phyloP scores from a whole-genome alignment of 2,797 vertebrate species.

The Numenius phaeopus region DNA sequence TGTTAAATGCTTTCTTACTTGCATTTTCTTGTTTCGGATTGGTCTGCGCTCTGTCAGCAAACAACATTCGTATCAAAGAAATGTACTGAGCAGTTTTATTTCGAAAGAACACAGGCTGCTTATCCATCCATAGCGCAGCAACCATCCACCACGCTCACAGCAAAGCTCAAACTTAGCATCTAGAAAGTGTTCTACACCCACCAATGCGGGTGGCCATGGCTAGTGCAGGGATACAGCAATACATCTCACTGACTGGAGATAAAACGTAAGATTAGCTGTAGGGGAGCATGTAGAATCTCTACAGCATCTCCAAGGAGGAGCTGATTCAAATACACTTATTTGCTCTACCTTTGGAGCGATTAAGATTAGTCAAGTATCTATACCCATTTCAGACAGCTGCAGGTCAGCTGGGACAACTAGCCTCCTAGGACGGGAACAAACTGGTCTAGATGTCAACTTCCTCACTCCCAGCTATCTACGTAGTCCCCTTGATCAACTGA shows the following conservation, averaged over 20 bases:
- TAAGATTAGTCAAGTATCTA: background rate
- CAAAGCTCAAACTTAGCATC: background rate
- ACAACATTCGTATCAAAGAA: background rate
- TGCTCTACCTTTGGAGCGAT: background rate
- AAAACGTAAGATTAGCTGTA: background rate
- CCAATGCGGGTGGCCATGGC: rapidly evolving
- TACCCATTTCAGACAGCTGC: background rate
- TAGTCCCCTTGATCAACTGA: rapidly evolving
- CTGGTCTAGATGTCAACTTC: background rate
- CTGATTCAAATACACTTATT: background rate
- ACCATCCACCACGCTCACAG: background rate
- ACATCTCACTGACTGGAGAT: background rate
- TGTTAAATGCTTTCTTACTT: slow-evolving; percentile 79
- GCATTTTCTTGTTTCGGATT: slow-evolving; percentile 58
- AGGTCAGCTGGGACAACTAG: background rate
- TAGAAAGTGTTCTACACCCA: rapidly evolving
- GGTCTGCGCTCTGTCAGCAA: slow-evolving; percentile 71
- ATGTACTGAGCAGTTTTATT: background rate
- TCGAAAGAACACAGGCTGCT: background rate
- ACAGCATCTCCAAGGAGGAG: background rate
- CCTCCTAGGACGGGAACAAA: no score
- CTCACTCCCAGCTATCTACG: rapidly evolving
- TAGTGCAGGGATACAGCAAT: background rate
- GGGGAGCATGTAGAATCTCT: rapidly evolving
- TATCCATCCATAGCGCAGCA: rapidly evolving